Evolutionary conservation across 2,797 vertebrate genomes (phyloP).

Genomic region (Scarus forsteni): DNA sequence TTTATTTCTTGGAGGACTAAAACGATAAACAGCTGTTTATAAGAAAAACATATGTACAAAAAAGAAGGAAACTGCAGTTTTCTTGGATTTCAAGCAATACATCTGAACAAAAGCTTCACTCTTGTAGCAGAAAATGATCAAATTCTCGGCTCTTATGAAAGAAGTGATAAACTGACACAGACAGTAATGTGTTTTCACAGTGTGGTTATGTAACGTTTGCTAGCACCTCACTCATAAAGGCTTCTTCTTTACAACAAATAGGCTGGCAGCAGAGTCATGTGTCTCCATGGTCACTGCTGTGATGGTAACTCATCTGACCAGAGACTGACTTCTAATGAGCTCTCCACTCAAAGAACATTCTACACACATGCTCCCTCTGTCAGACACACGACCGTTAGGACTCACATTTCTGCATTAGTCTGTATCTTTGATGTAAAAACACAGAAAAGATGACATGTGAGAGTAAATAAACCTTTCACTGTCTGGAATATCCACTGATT

Average conservation of each 20-base stretch:
- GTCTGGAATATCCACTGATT: too few relatives aligned
- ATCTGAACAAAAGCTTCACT: too few relatives aligned
- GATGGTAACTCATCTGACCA: slow-evolving; percentile 57
- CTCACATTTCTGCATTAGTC: slow-evolving; percentile 9
- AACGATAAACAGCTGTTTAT: too few relatives aligned
- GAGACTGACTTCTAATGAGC: slow-evolving; percentile 64
- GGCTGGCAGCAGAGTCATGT: slow-evolving; percentile 46
- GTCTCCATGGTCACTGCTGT: slow-evolving; percentile 64
- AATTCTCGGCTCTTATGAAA: slow-evolving; percentile 43
- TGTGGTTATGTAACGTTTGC: slow-evolving; percentile 45
- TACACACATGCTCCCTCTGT: slow-evolving; percentile 33
- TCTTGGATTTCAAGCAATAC: too few relatives aligned
- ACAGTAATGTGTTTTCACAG: slow-evolving; percentile 36
- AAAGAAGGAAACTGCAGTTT: too few relatives aligned
- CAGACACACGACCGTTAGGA: slow-evolving; percentile 22
- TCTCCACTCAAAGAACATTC: slow-evolving; percentile 43
- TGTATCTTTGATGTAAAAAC: slow-evolving; percentile 31
- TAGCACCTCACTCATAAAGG: slow-evolving; percentile 53
- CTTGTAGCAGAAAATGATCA: slow-evolving; percentile 11
- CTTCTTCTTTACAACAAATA: slow-evolving; percentile 45
- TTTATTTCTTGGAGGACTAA: too few relatives aligned
- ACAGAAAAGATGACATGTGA: slow-evolving; percentile 2
- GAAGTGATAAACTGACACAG: slow-evolving; percentile 35
- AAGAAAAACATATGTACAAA: too few relatives aligned
- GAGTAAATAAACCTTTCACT: too few relatives aligned